A percentile compares a stretch with the other conserved stretches of the same genome.
phyloP scores from a whole-genome alignment of 2,113 vertebrate species.

The Syrmaticus mikado region DNA sequence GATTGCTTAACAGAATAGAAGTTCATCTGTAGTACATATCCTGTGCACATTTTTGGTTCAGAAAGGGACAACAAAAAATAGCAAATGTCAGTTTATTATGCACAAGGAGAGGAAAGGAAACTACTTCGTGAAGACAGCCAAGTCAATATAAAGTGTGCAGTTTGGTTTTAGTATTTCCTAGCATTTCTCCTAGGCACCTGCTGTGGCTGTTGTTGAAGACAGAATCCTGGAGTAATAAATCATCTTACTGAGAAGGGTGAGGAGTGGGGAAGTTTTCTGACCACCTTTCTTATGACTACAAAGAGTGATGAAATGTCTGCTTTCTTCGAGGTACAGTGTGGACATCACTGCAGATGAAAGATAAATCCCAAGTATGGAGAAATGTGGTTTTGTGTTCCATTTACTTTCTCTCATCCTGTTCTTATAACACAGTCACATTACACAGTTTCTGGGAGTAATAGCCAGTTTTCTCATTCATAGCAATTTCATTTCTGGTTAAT shows the following conservation, averaged over 20 bases:
- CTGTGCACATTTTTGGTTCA: neutral
- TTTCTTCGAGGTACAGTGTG: neutral
- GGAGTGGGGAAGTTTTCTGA: neutral
- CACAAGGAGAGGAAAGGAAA: neutral
- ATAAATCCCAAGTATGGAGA: neutral
- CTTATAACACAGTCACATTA: neutral
- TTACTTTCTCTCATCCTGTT: neutral
- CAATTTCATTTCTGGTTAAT: neutral
- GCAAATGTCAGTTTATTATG: neutral
- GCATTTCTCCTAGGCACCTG: neutral
- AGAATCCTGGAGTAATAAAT: neutral
- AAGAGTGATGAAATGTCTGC: neutral
- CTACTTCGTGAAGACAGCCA: neutral
- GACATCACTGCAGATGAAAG: neutral
- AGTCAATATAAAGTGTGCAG: neutral
- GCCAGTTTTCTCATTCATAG: neutral
- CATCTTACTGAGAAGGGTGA: neutral
- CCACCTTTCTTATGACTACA: neutral
- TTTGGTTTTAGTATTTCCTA: neutral
- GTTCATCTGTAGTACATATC: neutral
- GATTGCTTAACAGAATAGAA: neutral
- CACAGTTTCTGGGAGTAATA: neutral
- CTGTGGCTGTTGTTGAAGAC: neutral
- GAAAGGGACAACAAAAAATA: neutral
- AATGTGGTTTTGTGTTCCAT: rapidly evolving